These are phyloP conservation scores for Diadophis punctatus DNA, from an alignment of 2,113 vertebrate species.

Conservation along the genomic window DNA sequence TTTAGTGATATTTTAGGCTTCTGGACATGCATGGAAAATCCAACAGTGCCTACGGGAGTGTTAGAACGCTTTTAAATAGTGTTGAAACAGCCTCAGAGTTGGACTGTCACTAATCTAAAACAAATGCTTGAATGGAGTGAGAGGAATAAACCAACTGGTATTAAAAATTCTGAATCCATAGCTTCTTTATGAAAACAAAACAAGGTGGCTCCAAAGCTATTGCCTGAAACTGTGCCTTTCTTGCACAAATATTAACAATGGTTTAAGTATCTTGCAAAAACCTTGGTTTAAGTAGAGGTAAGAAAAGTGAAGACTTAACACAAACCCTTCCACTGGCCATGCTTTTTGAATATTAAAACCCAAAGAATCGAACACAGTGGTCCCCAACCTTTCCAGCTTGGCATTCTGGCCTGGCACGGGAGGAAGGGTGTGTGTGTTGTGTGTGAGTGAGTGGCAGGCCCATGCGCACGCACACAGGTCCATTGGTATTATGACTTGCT, in stretches of 20 bases:
- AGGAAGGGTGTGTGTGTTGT: rapidly evolving
- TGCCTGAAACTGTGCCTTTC: not conserved
- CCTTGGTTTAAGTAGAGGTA: not conserved
- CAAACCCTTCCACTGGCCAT: not conserved
- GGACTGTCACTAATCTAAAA: not conserved
- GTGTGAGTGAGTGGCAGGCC: not conserved
- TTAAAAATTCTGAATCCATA: not conserved
- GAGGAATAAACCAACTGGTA: not conserved
- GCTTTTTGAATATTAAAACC: not conserved
- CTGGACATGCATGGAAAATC: not conserved
- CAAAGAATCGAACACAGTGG: not conserved
- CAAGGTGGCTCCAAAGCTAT: not conserved
- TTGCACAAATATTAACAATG: not conserved
- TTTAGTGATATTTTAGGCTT: not conserved
- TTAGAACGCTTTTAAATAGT: not conserved
- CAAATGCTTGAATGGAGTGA: not conserved
- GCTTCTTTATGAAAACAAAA: not conserved
- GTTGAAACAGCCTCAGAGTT: not conserved
- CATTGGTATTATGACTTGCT: not conserved
- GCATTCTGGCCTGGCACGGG: not conserved
- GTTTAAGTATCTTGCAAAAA: not conserved
- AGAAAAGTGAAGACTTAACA: not conserved
- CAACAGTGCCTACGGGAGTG: not conserved
- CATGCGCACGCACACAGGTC: not conserved
- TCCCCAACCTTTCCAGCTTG: not conserved